Evolutionary conservation across 37 sponge, comb jelly and placozoan genomes (phyloP).

Genomic region (Crambe crambe): DNA sequence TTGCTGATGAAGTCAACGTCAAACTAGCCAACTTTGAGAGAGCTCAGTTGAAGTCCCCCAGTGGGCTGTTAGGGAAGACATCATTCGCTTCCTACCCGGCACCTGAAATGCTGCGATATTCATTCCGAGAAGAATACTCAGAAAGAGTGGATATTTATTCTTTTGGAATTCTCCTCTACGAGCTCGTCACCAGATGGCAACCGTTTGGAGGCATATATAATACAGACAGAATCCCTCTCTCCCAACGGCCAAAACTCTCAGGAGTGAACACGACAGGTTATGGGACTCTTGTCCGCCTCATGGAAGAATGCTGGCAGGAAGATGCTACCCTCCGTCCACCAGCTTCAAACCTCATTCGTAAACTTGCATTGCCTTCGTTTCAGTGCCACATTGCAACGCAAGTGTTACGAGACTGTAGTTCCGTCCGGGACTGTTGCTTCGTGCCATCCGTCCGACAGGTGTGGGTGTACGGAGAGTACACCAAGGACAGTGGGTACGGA

Average conservation of each 20-base stretch:
- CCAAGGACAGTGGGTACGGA: not conserved
- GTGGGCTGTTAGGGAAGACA: conserved; percentile 51
- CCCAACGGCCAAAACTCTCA: conserved; percentile 67
- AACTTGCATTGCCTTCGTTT: conserved; percentile 39
- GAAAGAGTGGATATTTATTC: conserved; percentile 82
- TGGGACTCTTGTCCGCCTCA: conserved; percentile 51
- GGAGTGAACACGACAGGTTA: conserved; percentile 48
- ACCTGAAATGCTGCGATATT: conserved; percentile 69
- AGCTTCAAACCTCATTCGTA: conserved; percentile 23
- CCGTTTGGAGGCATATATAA: conserved; percentile 31
- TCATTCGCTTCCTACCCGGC: conserved; percentile 53
- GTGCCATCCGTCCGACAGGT: conserved; percentile 67
- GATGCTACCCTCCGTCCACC: conserved; percentile 45
- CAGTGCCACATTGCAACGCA: conserved; percentile 65
- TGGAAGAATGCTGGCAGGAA: conserved; percentile 80
- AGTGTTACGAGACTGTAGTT: conserved; percentile 53
- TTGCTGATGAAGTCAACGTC: conserved; percentile 47
- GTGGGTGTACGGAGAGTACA: conserved; percentile 78
- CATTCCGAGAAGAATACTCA: conserved; percentile 77
- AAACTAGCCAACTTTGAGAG: conserved; percentile 79
- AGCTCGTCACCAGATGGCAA: conserved; percentile 76
- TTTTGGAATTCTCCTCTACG: conserved; percentile 77
- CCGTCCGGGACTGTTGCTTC: conserved; percentile 72
- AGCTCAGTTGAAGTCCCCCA: conserved; percentile 49
- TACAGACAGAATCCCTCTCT: conserved; percentile 27